Conservation (phyloP, 2,797 vertebrate species). For the Sebastiscus tertius region DNA sequence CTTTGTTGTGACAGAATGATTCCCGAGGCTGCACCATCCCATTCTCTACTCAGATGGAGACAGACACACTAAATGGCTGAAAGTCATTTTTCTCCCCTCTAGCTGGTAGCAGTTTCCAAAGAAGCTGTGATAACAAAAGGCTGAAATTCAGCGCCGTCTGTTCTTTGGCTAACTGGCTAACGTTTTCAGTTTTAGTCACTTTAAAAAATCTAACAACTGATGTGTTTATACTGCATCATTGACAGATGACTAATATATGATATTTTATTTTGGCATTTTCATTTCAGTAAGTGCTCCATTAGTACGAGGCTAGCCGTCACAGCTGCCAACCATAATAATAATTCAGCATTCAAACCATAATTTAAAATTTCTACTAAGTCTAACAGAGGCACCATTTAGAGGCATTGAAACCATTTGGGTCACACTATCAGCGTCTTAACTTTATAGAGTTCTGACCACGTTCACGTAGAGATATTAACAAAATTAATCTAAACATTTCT, state of each 20-base stretch:
- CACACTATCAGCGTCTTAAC: background rate
- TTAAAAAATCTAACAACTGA: conserved; percentile 12
- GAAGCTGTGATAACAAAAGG: conserved; percentile 51
- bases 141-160: conserved; percentile 33
- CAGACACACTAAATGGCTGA: conserved; percentile 55
- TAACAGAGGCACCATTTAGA: background rate
- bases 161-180: conserved; percentile 12
- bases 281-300: conserved; percentile 63
- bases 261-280: conserved; percentile 61
- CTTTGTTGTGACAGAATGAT: conserved; percentile 72
- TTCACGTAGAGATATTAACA: background rate
- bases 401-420: background rate
- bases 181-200: conserved; percentile 20
- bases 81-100: conserved; percentile 50
- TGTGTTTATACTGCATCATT: conserved; percentile 25
- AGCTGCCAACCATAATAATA: conserved; percentile 41
- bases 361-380: background rate
- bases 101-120: conserved; percentile 46
- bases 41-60: conserved; percentile 58
- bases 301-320: conserved; percentile 26
- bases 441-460: background rate
- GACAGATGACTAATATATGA: conserved; percentile 51
- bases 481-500: background rate
- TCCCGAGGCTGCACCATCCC: conserved; percentile 51
- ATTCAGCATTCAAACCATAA: conserved; percentile 37